phyloP scores from a whole-genome alignment of 2,888 invertebrate genomes.

The Dicyrtomina minuta region DNA sequence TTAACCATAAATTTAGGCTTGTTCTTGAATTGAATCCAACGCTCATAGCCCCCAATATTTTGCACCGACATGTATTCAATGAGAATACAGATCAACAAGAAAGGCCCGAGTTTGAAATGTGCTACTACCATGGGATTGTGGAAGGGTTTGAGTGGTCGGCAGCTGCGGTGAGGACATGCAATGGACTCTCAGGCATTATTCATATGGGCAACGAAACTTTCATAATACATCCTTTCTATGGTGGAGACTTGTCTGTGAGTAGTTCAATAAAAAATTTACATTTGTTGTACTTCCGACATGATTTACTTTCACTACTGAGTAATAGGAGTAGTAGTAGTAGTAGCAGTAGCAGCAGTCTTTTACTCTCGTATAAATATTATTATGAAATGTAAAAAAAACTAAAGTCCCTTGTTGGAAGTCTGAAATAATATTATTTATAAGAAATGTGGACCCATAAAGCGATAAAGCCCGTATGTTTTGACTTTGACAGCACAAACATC shows the following conservation, averaged over 20 bases:
- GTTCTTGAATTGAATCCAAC: constrained; percentile 94
- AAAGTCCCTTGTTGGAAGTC: no score
- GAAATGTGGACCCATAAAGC: no score
- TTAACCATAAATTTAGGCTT: constrained; percentile 93
- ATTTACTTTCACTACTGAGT: background rate
- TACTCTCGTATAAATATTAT: no score
- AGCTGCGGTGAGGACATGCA: constrained; percentile 96
- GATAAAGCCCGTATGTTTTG: background rate
- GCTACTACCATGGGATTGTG: constrained; percentile 97
- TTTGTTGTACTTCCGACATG: background rate
- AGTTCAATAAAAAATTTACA: no score
- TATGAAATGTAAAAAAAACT: no score
- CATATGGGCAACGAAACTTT: constrained; percentile 97
- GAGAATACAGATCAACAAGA: constrained; percentile 74
- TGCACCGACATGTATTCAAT: constrained; percentile 84
- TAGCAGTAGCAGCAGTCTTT: no score
- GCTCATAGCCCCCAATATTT: constrained; percentile 75
- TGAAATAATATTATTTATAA: no score
- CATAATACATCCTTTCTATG: constrained; percentile 96
- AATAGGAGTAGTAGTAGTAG: background rate
- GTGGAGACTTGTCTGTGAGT: constrained; percentile 95
- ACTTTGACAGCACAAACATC: constrained; percentile 79
- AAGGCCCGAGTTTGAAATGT: constrained; percentile 69
- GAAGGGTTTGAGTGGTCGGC: constrained; percentile 95
- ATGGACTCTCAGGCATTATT: constrained; percentile 95